Evolutionary conservation across 2,797 vertebrate genomes (phyloP).

Genomic region (Chrosomus eos): DNA sequence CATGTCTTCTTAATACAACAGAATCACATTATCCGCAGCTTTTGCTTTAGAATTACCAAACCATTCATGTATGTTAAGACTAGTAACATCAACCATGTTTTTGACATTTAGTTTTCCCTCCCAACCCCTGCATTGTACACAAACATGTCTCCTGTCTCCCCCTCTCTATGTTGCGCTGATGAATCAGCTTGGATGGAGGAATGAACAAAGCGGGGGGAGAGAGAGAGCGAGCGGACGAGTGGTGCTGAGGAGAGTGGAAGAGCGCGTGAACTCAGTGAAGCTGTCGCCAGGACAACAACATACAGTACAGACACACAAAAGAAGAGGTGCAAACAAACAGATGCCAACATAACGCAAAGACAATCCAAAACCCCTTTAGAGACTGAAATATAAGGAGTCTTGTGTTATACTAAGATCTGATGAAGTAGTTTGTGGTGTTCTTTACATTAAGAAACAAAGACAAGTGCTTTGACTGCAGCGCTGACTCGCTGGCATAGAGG

Average conservation of each 20-base stretch:
- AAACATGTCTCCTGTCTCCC: background rate
- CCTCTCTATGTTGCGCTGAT: constrained; percentile 14
- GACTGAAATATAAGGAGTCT: constrained; percentile 11
- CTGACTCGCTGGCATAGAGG: constrained; percentile 6
- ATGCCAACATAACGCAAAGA: constrained; percentile 1
- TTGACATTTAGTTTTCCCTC: background rate
- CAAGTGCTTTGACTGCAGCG: constrained; percentile 20
- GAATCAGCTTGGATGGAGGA: constrained; percentile 34
- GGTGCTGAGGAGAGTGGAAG: constrained; percentile 19
- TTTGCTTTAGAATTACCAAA: background rate
- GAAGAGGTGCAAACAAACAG: constrained; percentile 29
- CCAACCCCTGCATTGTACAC: background rate
- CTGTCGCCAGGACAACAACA: constrained; percentile 48
- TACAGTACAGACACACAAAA: constrained; percentile 27
- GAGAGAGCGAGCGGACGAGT: background rate
- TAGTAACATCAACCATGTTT: background rate
- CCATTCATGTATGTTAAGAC: background rate
- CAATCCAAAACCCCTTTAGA: background rate
- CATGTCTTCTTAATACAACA: background rate
- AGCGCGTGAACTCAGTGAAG: constrained; percentile 15
- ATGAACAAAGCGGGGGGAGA: constrained; percentile 52
- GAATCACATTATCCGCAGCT: background rate
- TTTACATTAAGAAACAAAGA: constrained; percentile 33
- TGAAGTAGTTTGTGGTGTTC: constrained; percentile 34
- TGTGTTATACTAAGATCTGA: background rate